Evolutionary conservation across 2,888 invertebrate genomes (phyloP).

Genomic region (Philopedon plagiatum): DNA sequence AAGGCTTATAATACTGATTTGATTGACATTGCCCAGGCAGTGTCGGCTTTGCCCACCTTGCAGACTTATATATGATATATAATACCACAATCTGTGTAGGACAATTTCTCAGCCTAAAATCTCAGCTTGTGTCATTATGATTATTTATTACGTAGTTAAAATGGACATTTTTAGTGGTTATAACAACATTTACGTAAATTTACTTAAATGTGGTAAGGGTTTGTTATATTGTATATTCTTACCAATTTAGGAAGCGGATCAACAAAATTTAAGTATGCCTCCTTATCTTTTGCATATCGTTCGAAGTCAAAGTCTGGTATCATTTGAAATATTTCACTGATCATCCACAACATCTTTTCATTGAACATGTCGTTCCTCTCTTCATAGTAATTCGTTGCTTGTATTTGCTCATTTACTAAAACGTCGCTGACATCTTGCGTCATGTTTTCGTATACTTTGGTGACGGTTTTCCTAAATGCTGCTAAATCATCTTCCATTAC

Average conservation of each 20-base stretch:
- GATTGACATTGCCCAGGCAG: too few relatives aligned
- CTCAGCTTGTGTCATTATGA: too few relatives aligned
- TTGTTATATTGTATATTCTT: too few relatives aligned
- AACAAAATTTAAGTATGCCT: conserved; percentile 58
- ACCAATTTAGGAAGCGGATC: conserved; percentile 58
- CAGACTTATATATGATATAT: too few relatives aligned
- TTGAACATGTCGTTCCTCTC: conserved; percentile 59
- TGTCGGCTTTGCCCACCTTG: too few relatives aligned
- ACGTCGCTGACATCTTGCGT: conserved; percentile 67
- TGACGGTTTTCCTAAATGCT: conserved; percentile 62
- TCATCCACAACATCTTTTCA: conserved; percentile 63
- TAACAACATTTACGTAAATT: too few relatives aligned
- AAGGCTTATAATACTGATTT: too few relatives aligned
- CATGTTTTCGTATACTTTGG: conserved; percentile 66
- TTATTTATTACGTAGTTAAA: too few relatives aligned
- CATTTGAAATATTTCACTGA: conserved; percentile 63
- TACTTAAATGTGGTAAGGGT: too few relatives aligned
- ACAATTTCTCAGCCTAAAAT: too few relatives aligned
- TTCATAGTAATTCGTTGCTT: conserved; percentile 61
- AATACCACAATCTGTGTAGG: too few relatives aligned
- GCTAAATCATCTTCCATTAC: conserved; percentile 64
- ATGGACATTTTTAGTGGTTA: too few relatives aligned
- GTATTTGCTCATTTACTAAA: conserved; percentile 65
- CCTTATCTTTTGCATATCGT: conserved; percentile 58
- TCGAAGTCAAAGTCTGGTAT: conserved; percentile 65